Conservation (phyloP, 2,888 invertebrate species). For the Chloroclystis v-ata region DNA sequence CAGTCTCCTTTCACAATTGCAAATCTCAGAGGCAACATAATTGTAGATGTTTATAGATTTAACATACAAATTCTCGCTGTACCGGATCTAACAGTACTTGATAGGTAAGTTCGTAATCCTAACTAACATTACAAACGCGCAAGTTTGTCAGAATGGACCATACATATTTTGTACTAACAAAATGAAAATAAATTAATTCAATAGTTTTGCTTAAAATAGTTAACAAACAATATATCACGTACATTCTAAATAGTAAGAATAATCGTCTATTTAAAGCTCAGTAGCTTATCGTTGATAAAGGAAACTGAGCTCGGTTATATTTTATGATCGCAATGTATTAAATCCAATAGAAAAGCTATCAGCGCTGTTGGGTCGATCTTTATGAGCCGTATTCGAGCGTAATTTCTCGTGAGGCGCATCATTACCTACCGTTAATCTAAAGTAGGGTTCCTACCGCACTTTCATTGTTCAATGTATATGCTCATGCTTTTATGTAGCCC, state of each 20-base stretch:
- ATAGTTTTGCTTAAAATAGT: too few relatives aligned
- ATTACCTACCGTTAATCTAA: constrained; percentile 46
- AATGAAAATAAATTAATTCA: too few relatives aligned
- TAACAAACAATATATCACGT: background rate
- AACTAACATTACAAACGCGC: too few relatives aligned
- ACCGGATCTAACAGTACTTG: constrained; percentile 3
- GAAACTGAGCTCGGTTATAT: constrained; percentile 8
- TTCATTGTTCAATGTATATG: too few relatives aligned
- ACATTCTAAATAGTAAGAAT: too few relatives aligned
- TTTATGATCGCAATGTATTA: constrained; percentile 14
- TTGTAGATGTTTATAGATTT: too few relatives aligned
- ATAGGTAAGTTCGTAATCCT: too few relatives aligned
- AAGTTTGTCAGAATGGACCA: too few relatives aligned
- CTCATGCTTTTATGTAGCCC: too few relatives aligned
- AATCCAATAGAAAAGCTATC: constrained; percentile 19
- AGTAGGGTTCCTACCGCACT: constrained; percentile 18
- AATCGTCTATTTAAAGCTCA: background rate
- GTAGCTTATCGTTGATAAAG: background rate
- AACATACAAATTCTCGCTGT: constrained; percentile 4
- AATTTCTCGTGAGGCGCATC: constrained; percentile 27
- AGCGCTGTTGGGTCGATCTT: constrained; percentile 17
- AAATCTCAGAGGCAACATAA: too few relatives aligned
- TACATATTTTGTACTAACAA: too few relatives aligned
- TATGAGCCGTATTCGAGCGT: constrained; percentile 17
- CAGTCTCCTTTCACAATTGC: constrained; percentile 7